These are phyloP conservation scores for Laterallus jamaicensis DNA, from an alignment of 2,113 vertebrate genomes.

Conservation along the genomic window DNA sequence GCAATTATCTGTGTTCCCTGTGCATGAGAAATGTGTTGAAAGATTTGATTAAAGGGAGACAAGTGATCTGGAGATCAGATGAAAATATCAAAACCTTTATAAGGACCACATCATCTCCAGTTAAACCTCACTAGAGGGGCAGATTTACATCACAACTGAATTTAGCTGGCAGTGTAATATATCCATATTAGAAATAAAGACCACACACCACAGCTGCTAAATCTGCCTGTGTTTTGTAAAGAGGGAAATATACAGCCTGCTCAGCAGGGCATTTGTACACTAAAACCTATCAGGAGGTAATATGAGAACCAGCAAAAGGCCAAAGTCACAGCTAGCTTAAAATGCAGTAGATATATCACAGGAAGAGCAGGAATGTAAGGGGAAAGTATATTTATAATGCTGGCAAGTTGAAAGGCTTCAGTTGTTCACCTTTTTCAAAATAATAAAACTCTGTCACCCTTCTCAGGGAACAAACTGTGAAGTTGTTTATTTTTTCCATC, in stretches of 20 bases:
- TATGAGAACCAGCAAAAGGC: not conserved
- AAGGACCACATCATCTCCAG: not conserved
- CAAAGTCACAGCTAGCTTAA: not conserved
- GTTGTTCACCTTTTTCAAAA: conserved; percentile 14
- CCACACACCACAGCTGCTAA: not conserved
- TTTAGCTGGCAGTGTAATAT: not conserved
- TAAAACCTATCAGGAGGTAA: not conserved
- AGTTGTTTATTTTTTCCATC: not conserved
- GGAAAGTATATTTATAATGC: not conserved
- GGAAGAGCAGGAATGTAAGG: not conserved
- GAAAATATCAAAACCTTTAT: not conserved
- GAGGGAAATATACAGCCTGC: not conserved
- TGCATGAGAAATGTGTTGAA: not conserved
- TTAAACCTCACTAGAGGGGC: not conserved
- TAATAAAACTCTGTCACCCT: not conserved
- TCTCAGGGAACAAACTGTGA: not conserved
- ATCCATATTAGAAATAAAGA: not conserved
- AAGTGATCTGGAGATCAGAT: not conserved
- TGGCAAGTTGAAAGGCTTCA: conserved; percentile 7
- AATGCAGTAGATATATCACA: not conserved
- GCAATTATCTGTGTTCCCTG: not conserved
- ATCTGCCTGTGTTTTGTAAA: not conserved
- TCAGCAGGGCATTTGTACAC: not conserved
- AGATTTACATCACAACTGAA: not conserved
- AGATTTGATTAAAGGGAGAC: not conserved